Base-by-base conservation (phyloP, 2,888 invertebrate genomes). In the Dorcus parallelipipedus region DNA sequence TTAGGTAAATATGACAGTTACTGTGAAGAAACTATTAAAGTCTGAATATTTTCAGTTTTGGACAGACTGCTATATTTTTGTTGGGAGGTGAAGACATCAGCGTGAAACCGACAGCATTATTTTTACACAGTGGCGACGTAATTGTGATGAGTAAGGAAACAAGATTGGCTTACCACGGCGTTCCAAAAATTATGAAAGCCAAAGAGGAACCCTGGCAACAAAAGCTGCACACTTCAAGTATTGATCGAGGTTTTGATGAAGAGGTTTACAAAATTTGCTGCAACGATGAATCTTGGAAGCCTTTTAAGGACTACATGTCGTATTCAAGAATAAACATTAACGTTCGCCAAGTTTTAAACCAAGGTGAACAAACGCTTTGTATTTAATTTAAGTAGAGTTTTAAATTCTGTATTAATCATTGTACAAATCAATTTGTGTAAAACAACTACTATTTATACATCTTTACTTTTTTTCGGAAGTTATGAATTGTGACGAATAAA, bases 1-100 rank as follows among this genome's bases (percentile, higher is more conserved):
- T 93, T 67, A 93, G 92, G 92, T 91, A 77, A 48, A 51, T 14
- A 38, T 53, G 1, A 42, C 23, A 26, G 14, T 39, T 9, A 33
- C 9, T 47, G 20, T 33, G 10, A n/a, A 9, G 53, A 52, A 49
- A 14, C 14, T 52, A 10, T 23, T 50, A 4, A 2, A n/a, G 10
- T 45, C 49, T 10, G 38, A 7, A 26, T 40, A 49, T 49, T 75
- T 83, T 69, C 79, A 97, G 97, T 79, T 95, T 99, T 79, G 99
- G 98, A 0, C 96, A 95, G 78, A 87, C 91, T 54, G 97, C 96
- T 9, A 86, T 99, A 70, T 99, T 98, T 78, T 81, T 99, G 40
- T 85, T 98, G 64, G 98, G 98, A 17, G 95, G 96, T 1, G 75
- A 75, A 66, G 85, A 85, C 0, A 86, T 87, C 68, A 84, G 86